Base-by-base conservation (phyloP, 2,888 invertebrate genomes). In the Acronicta psi region DNA sequence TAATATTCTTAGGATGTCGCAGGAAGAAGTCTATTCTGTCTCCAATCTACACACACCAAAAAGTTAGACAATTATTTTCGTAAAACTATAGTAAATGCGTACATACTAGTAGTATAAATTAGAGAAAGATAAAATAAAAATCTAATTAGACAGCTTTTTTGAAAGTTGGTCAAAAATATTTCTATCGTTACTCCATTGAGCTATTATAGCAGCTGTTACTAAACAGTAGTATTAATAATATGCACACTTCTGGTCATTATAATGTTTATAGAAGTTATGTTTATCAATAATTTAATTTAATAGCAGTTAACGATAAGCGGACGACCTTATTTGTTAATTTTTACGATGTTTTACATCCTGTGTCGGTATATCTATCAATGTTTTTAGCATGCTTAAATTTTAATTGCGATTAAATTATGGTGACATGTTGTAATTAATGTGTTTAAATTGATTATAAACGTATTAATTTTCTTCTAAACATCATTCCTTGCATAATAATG, bases 341-440 rank as follows among this genome's bases (percentile, higher is more conserved):
- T 75, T 52, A 70, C 37, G 63, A 58, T 41, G 18, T 43, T 29
- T 34, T 13, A 71, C 62, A 65, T 75, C 76, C 74, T 62, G 44
- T 50, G 2, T 47, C 25, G 16, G 52, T 65, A 57, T 46, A 49
- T 53, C 59, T 59, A 65, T 60, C 54, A 63, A 49, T 60, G 25
- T 68, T 72, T n/a, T 75, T 70, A 20, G 61, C 69, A 55, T 58
- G 38, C 43, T 57, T 57, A 56, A 46, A 46, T 5, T 43, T 49
- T 63, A 63, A 63, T 59, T 29, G 34, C 29, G 40, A 25, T 40
- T 40, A 57, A 46, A 55, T 65, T 29, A 62, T 45, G 58, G 52
- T 14, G 38, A 69, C 49, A 71, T 37, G 50, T 50, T 37, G 50
- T 63, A 70, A 70, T 70, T 70, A 63, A 55, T 50, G 47, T 58